These are phyloP conservation scores for Antheraea yamamai DNA, from an alignment of 2,888 invertebrate species.

Conservation along the genomic window DNA sequence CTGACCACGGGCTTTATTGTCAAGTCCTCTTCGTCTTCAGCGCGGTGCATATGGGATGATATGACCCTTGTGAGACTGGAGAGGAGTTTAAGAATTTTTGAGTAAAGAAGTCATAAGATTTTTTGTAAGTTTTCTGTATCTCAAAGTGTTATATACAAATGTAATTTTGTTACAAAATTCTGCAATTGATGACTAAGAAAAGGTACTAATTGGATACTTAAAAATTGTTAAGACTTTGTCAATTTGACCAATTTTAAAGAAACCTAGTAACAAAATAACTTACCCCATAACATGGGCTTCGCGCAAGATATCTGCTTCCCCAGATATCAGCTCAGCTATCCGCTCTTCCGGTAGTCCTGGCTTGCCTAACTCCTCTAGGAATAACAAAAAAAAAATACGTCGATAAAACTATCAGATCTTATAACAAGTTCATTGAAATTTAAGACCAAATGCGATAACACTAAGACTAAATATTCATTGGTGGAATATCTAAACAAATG, in stretches of 20 bases:
- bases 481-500: too few relatives aligned
- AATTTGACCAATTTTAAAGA: not conserved
- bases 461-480: too few relatives aligned
- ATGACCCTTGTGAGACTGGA: slow-evolving; percentile 64
- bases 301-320: slow-evolving; percentile 85
- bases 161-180: too few relatives aligned
- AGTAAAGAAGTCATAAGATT: too few relatives aligned
- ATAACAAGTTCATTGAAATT: too few relatives aligned
- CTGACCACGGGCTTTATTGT: slow-evolving; percentile 83
- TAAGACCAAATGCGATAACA: too few relatives aligned
- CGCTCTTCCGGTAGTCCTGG: slow-evolving; percentile 83
- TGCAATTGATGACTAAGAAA: too few relatives aligned
- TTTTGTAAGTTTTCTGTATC: too few relatives aligned
- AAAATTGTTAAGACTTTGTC: too few relatives aligned
- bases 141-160: too few relatives aligned
- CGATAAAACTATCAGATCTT: too few relatives aligned
- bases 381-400: not conserved
- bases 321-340: slow-evolving; percentile 85
- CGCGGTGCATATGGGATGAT: slow-evolving; percentile 67
- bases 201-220: too few relatives aligned
- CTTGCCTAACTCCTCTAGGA: slow-evolving; percentile 63
- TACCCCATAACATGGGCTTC: slow-evolving; percentile 87
- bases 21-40: slow-evolving; percentile 56
- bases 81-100: not conserved
- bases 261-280: slow-evolving; percentile 26